Conservation (phyloP, 2,888 invertebrate species). For the Hermaeophaga mercurialis region DNA sequence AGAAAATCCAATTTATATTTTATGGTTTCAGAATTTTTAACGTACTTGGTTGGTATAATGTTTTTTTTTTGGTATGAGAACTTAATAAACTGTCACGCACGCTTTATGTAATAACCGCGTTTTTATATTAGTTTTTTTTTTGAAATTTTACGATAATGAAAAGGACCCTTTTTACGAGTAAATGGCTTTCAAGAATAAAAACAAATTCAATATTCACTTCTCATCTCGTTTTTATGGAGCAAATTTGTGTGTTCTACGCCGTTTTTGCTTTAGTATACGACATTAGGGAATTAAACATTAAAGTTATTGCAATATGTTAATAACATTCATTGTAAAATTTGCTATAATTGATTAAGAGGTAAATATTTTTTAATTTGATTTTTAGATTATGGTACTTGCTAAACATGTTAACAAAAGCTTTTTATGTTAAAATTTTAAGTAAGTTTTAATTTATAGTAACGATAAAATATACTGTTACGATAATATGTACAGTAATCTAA, state of each 20-base stretch:
- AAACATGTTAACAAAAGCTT: too few species aligned
- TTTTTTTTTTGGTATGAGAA: neutral
- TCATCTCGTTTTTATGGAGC: constrained; percentile 8
- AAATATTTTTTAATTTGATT: too few species aligned
- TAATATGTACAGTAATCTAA: too few species aligned
- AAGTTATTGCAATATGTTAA: too few species aligned
- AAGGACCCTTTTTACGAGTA: constrained; percentile 6
- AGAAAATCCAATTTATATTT: neutral
- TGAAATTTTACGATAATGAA: constrained; percentile 18
- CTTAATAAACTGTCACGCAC: constrained; percentile 4
- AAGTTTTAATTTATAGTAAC: too few species aligned
- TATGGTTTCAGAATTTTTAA: neutral
- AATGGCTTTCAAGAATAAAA: constrained; percentile 13
- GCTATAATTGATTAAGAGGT: too few species aligned
- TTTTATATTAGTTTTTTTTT: constrained; percentile 10
- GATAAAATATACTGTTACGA: too few species aligned
- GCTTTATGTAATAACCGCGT: constrained; percentile 4
- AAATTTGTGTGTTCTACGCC: constrained; percentile 4
- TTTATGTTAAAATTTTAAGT: too few species aligned
- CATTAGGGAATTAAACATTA: neutral
- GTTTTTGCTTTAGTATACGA: constrained; percentile 1
- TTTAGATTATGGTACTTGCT: too few species aligned
- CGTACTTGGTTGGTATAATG: neutral
- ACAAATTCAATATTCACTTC: constrained; percentile 23
- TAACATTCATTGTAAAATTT: too few species aligned